Evolutionary conservation across 2,888 invertebrate species (phyloP), one percentile per base, ranked within the genome.

Genomic region (Phyllotreta striolata): DNA sequence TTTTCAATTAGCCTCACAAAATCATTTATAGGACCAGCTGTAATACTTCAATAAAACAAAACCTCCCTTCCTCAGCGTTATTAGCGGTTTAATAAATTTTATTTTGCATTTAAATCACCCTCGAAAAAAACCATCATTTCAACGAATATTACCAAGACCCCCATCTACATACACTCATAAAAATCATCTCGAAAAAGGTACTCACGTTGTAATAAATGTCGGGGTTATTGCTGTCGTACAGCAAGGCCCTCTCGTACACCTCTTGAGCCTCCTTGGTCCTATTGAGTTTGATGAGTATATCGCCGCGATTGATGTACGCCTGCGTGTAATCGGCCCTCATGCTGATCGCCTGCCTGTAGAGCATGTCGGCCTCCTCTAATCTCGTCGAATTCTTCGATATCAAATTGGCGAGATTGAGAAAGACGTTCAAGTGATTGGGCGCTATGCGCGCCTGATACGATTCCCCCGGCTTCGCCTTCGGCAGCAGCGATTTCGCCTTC

Each of bases 261-360:
- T 95, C 92, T 80, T 95, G 93, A 0, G 97, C 97, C 80, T 98
- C 96, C 74, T 92, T 90, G 0, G 95, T 95, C 73, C 96, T 90
- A 83, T 96, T 96, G 75, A 97, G 83, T 83, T 95, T 96, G 81
- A 98, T 94, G 70, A 97, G 86, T 77, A 98, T 93, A 83, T 98
- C 97, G 0, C 97, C 98, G 62, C 97, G 88, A 83, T 98, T 98
- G 72, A 98, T 98, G 80, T 98, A 98, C 6, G 97, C 98, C 81
- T 96, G 93, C 0, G 95, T 90, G 80, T 96, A 96, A 84, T 98
- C 97, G 0, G 96, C 91, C 70, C 98, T 85, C 98, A 98, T 98
- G 78, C 96, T 95, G 71, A 98, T 97, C 8, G 97, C 98, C 81
- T 96, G 96, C 65, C 95, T 85, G 78, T 97, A 96, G 52, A 97